Evolutionary conservation across 2,888 invertebrate genomes (phyloP), one percentile per base, ranked within the genome.

Genomic region (Adelognathus sp.): DNA sequence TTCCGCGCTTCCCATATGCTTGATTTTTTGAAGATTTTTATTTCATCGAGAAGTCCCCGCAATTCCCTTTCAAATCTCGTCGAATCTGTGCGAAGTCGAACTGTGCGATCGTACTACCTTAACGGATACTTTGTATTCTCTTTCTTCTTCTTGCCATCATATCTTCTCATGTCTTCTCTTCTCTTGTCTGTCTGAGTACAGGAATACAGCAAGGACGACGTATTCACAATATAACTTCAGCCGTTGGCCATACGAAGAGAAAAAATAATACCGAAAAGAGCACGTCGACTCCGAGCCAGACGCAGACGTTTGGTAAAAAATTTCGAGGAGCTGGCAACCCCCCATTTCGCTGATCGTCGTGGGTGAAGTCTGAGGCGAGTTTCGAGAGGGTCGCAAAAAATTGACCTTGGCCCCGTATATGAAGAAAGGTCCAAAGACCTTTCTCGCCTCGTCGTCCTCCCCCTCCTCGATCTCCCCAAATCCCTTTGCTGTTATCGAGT

Each of bases 241-340:
- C 27, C 39, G 18, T 11, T 50, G 72, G 66, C 41, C 63, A 31
- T 29, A 54, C 67, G 39, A 50, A 21, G 66, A 52, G 36, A 18
- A 66, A 66, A 71, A 76, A 36, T 70, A 70, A 46, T 3, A n/a
- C 2, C 7, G 21, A 11, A 46, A 7, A 46, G 9, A 21, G 21
- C 46, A 16, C 39, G 36, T 6, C 71, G 52, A 72, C 77, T 52
- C 56, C 44, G 44, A 46, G 54, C 77, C 67, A 77, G 77, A 77
- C 72, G 66, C 60, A 67, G 76, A 61, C 36, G 21, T 56, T 67
- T 56, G 72, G 67, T 33, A 24, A 77, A 63, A 63, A 63, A 67
- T 72, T 77, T 72, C 36, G 41, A 52, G 52, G 54, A 71, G 18
- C 29, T 54, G 54, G 52, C 14, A n/a, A n/a, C n/a, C n/a, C n/a